Conservation (phyloP, 1,140 invertebrate genomes). For the Drosophila mayri region DNA sequence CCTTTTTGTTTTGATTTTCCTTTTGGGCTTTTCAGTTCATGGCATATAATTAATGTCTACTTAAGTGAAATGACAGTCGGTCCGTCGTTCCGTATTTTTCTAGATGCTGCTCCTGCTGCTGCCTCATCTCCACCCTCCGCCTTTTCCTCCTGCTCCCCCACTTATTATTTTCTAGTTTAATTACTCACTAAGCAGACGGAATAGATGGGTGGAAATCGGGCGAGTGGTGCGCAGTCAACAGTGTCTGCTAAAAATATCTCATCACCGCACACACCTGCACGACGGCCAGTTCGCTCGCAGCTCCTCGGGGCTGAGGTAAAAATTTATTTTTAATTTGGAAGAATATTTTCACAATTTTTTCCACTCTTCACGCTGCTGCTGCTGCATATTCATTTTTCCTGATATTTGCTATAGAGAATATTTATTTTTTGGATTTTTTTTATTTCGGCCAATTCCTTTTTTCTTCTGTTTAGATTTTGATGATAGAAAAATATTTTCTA, state of each 20-base stretch:
- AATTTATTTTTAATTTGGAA: constrained; percentile 82
- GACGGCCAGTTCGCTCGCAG: constrained; percentile 25
- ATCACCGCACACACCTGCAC: constrained; percentile 77
- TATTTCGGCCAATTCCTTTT: constrained; percentile 34
- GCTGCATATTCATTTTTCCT: constrained; percentile 17
- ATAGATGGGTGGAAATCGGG: constrained; percentile 45
- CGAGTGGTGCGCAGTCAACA: constrained; percentile 64
- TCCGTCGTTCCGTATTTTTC: constrained; percentile 44
- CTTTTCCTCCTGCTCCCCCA: neutral
- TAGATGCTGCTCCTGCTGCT: neutral
- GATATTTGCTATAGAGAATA: constrained; percentile 32
- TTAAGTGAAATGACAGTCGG: constrained; percentile 76
- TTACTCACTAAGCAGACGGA: constrained; percentile 77
- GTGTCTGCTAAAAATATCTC: constrained; percentile 71
- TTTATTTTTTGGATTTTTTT: constrained; percentile 22
- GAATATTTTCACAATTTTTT: constrained; percentile 64
- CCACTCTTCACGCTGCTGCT: neutral
- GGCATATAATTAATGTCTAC: constrained; percentile 78
- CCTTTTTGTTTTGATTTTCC: constrained; percentile 19
- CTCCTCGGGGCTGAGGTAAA: constrained; percentile 67
- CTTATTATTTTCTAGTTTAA: constrained; percentile 57
- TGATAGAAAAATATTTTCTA: constrained; percentile 56
- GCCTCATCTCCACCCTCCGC: neutral
- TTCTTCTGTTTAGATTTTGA: constrained; percentile 42
- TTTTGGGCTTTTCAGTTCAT: constrained; percentile 35